These are phyloP conservation scores for Ptilorrhoa leucosticta DNA, from an alignment of 2,113 vertebrate genomes.

Conservation along the genomic window DNA sequence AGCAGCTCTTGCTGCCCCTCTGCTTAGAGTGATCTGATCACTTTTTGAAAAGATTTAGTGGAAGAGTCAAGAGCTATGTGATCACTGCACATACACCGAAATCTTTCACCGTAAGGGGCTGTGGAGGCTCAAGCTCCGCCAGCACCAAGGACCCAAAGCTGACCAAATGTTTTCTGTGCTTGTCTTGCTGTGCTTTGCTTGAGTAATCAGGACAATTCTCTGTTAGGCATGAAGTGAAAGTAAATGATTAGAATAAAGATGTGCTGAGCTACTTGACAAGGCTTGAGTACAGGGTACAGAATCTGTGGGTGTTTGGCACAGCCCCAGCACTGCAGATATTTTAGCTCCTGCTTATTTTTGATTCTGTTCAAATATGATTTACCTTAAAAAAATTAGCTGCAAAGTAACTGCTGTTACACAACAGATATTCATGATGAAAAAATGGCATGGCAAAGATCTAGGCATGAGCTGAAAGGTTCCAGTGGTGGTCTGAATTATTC, in stretches of 20 bases:
- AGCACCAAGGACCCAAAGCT: not conserved
- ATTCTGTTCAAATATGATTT: constrained; percentile 46
- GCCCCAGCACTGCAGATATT: constrained; percentile 61
- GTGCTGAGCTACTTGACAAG: constrained; percentile 57
- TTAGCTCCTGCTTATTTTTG: constrained; percentile 62
- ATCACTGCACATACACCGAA: not conserved
- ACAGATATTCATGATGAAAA: not conserved
- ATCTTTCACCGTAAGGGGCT: not conserved
- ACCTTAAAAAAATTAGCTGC: constrained; percentile 16
- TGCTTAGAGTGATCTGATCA: not conserved
- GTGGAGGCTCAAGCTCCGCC: not conserved
- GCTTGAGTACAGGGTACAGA: constrained; percentile 31
- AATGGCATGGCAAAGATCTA: not conserved
- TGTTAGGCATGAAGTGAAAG: constrained; percentile 31
- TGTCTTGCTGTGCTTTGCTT: constrained; percentile 18
- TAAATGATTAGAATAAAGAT: constrained; percentile 57
- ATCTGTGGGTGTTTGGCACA: constrained; percentile 63
- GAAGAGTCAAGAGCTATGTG: not conserved
- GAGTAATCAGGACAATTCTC: constrained; percentile 44
- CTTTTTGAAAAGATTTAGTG: not conserved
- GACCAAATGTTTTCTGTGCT: not conserved
- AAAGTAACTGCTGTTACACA: constrained; percentile 30
- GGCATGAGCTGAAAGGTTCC: not conserved
- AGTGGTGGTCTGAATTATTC: not conserved
- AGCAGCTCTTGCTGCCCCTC: not conserved